Conservation (phyloP, 2,888 invertebrate species). For the Apodemia zela region DNA sequence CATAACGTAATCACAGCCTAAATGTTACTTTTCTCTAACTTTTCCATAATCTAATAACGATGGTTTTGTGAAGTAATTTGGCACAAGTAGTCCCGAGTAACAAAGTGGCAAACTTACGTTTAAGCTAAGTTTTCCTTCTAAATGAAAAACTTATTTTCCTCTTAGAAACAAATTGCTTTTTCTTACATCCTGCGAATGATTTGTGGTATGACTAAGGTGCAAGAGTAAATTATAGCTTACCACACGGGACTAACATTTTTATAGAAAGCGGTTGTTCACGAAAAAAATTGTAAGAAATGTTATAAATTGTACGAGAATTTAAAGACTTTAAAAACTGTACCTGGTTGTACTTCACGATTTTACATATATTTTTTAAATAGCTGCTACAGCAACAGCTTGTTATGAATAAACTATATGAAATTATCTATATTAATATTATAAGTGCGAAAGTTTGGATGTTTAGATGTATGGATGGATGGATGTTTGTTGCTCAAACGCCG, state of each 20-base stretch:
- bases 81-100: conserved; percentile 1
- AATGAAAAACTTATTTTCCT: conserved; percentile 14
- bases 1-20: not conserved
- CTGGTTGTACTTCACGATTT: too few relatives aligned
- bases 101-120: conserved; percentile 14
- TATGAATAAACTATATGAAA: too few relatives aligned
- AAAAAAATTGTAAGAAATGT: conserved; percentile 13
- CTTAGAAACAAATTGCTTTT: conserved; percentile 12
- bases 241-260: conserved; percentile 10
- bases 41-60: conserved; percentile 10
- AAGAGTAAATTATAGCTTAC: conserved; percentile 3
- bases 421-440: too few relatives aligned
- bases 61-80: conserved; percentile 11
- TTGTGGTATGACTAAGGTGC: conserved; percentile 12
- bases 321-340: not conserved
- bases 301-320: not conserved
- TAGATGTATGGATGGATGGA: too few relatives aligned
- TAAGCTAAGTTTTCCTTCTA: conserved; percentile 11
- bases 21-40: not conserved
- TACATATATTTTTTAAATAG: too few relatives aligned
- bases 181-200: conserved; percentile 12
- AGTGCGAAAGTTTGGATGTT: too few relatives aligned
- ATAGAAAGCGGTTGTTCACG: conserved; percentile 11
- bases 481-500: too few relatives aligned
- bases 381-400: too few relatives aligned